Conservation (phyloP, 2,888 invertebrate species). For the Dendrolimus pini region DNA sequence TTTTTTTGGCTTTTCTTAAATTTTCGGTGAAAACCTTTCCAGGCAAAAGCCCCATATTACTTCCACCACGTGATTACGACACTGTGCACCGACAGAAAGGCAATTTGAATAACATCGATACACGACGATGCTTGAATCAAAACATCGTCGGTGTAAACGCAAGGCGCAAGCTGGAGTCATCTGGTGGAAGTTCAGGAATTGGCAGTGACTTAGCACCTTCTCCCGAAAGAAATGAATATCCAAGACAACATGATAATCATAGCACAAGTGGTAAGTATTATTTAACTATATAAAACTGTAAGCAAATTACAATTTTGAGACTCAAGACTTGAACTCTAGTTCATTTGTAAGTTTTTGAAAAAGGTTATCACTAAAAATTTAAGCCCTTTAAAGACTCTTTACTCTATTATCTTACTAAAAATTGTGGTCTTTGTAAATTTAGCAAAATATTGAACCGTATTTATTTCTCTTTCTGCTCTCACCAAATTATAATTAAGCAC, state of each 20-base stretch:
- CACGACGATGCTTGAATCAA: conserved; percentile 80
- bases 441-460: too few relatives aligned
- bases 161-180: conserved; percentile 76
- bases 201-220: conserved; percentile 93
- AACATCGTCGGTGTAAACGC: conserved; percentile 77
- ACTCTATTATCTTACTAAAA: too few relatives aligned
- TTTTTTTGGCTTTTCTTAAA: too few relatives aligned
- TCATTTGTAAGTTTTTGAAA: too few relatives aligned
- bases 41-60: conserved; percentile 83
- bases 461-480: too few relatives aligned
- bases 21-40: conserved; percentile 18
- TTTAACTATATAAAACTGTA: background rate
- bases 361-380: too few relatives aligned
- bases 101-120: conserved; percentile 64
- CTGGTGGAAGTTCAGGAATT: conserved; percentile 91
- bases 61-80: conserved; percentile 97
- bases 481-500: too few relatives aligned
- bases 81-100: conserved; percentile 86
- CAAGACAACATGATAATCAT: conserved; percentile 73
- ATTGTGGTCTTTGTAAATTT: too few relatives aligned
- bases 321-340: too few relatives aligned
- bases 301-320: too few relatives aligned
- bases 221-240: conserved; percentile 78
- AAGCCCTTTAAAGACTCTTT: too few relatives aligned
- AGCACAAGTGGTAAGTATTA: conserved; percentile 77